phyloP scores from a whole-genome alignment of 1,140 invertebrate genomes.

The Panagrolaimus sp. region DNA sequence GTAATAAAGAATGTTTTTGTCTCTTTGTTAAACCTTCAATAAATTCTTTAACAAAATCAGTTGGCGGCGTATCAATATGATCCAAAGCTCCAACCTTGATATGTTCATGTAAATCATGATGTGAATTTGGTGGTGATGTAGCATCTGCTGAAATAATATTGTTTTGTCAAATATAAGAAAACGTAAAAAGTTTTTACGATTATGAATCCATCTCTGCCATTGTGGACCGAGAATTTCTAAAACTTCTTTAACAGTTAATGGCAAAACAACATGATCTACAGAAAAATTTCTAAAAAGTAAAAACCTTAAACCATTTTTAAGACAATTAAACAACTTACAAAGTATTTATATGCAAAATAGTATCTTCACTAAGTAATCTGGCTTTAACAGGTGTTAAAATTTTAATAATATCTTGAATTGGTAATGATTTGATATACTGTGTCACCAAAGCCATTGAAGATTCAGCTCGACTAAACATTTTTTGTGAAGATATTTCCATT shows the following conservation, averaged over 20 bases:
- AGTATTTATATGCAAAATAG: conserved; percentile 41
- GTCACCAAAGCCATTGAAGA: too few relatives aligned
- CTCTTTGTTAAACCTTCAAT: conserved; percentile 36
- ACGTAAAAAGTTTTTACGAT: conserved; percentile 23
- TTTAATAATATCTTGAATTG: conserved; percentile 25
- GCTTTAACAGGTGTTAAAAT: conserved; percentile 38
- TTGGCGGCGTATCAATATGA: conserved; percentile 31
- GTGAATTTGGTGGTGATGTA: not conserved
- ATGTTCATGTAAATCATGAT: conserved; percentile 21
- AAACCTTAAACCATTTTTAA: not conserved
- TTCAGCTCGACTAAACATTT: too few relatives aligned
- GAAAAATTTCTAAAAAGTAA: conserved; percentile 41
- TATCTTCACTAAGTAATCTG: conserved; percentile 40
- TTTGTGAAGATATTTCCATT: too few relatives aligned
- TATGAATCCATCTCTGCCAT: conserved; percentile 45
- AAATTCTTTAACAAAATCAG: conserved; percentile 41
- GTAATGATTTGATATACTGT: not conserved
- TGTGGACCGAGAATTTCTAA: conserved; percentile 34
- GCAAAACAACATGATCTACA: conserved; percentile 38
- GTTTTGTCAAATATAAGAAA: not conserved
- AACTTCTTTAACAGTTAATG: conserved; percentile 35
- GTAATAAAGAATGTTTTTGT: conserved; percentile 39
- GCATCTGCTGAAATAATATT: not conserved
- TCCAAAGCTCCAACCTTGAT: conserved; percentile 27
- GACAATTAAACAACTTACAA: conserved; percentile 25